Base-by-base conservation (phyloP, 1,140 invertebrate species). In the Hirudo medicinalis region DNA sequence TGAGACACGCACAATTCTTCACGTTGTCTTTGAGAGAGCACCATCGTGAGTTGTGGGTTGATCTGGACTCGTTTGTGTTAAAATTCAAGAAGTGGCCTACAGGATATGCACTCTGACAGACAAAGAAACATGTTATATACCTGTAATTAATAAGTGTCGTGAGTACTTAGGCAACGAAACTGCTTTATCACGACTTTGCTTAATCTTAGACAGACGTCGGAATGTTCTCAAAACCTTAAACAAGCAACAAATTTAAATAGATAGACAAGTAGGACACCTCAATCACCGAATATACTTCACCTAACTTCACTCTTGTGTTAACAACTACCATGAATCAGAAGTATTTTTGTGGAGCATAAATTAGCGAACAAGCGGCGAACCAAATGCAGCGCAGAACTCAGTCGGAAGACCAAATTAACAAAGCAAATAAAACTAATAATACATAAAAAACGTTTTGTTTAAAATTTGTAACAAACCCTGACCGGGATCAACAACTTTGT, bases 1-100 rank as follows among this genome's bases (percentile, higher is more conserved):
- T 54, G 8, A 36, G 67, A 74, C 76, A 83, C 92, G 94, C 86
- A 96, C 92, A 97, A 87, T 88, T 97, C 94, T 88, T 97, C 93
- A 87, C 91, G 90, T 89, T 97, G 94, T 86, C 92, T 90, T 88
- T 95, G 92, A 84, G 94, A 95, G 86, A 97, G 89, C 87, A 95
- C 92, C 93, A 96, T 96, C 92, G 91, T 94, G 90, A 63, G 32
- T 63, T 25, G 29, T 0, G 22, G 9, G 29, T 25, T 63, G 29
- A 25, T n/a, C 22, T n/a, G 22, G 29, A 63, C 20, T 60, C 5
- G 57, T 11, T 63, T 63, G 22, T 22, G 19, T 22, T 63, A 63
- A 32, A 63, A 63, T 63, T 63, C 22, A 25, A 25, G 20, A 22
- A 13, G 22, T 15, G 29, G 29, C 29, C 19, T 63, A 25, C 29